Evolutionary conservation across 1,140 invertebrate species (phyloP), one percentile per base, ranked within the genome.

Genomic region (Berghia stephanieae): DNA sequence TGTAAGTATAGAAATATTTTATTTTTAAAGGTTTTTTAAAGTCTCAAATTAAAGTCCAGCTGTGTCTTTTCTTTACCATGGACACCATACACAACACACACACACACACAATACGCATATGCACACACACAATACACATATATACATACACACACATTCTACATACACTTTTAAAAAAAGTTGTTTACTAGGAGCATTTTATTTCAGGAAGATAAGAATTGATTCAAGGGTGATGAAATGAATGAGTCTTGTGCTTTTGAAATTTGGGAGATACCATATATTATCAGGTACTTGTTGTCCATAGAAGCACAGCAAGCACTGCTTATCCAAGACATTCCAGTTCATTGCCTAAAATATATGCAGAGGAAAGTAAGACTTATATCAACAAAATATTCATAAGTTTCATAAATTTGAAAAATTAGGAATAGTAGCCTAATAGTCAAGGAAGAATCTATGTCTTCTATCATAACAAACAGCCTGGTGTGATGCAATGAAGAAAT

Each of bases 181-280:
- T 24, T 2, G 24, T 5, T 13, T 44, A 43, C 68, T 13, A 24
- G 10, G 2, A 13, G 18, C 5, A 18, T n/a, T 31, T 44, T 24
- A 3, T 31, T 18, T 44, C 36, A 70, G 40, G 49, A 3, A 70
- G 40, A 70, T 3, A 70, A 40, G 49, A 8, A 70, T 18, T 44
- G 40, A 75, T 24, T 43, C 57, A 75, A 38, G 40, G 38, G 66
- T 52, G 40, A 38, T 43, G 38, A 66, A 38, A 75, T 43, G 36
- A 38, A 75, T 43, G 36, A n/a, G 6, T 46, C 18, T 49, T 6
- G 18, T 24, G 27, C 18, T 27, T 21, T 38, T 21, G n/a, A 1
- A 24, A 49, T 24, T 24, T 72, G 1, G 27, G 49, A 1, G 1
- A 44, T 44, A 1, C n/a, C 38, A 40, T 2, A 38, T 3, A 16